These are phyloP conservation scores for Potorous gilbertii DNA, from an alignment of 2,797 vertebrate species.

Conservation along the genomic window DNA sequence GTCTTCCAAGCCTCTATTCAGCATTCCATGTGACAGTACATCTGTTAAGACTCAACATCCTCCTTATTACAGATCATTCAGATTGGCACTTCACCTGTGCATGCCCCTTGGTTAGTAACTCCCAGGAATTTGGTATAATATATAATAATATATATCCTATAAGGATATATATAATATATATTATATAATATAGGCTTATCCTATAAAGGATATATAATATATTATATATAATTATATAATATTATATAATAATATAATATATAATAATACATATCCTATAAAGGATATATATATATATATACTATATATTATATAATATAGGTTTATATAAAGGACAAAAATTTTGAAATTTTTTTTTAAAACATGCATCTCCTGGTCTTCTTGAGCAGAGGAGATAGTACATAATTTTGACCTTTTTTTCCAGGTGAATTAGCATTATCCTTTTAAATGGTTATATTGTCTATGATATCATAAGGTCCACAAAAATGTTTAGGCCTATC, in stretches of 20 bases:
- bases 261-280: too few species aligned
- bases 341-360: background rate
- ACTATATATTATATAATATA: too few species aligned
- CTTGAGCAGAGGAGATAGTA: background rate
- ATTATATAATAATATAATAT: too few species aligned
- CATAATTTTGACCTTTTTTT: background rate
- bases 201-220: too few species aligned
- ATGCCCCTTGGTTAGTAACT: background rate
- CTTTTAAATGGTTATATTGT: background rate
- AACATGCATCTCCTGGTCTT: background rate
- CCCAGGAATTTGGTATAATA: background rate
- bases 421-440: background rate
- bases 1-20: too few species aligned
- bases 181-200: too few species aligned
- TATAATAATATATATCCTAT: too few species aligned
- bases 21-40: too few species aligned
- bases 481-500: background rate
- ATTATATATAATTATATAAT: too few species aligned
- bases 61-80: background rate
- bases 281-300: too few species aligned
- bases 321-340: background rate
- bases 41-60: too few species aligned
- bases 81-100: background rate
- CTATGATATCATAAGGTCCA: background rate
- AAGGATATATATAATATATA: too few species aligned